These are phyloP conservation scores for Disparrhopalites patrizii DNA, from an alignment of 2,888 invertebrate species.

Conservation along the genomic window DNA sequence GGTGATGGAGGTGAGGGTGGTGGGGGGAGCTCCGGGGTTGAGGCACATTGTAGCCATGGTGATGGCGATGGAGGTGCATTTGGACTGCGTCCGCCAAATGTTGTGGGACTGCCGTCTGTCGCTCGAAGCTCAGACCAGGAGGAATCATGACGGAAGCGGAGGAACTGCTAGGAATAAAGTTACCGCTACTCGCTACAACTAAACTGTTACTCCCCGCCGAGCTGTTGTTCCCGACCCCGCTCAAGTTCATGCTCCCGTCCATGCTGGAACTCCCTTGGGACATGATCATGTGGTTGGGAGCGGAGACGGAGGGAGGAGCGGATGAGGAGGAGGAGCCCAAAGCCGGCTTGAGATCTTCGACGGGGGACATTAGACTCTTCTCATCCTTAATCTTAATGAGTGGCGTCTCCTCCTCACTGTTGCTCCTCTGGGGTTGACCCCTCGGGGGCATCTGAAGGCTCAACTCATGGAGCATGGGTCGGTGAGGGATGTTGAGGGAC, in stretches of 20 bases:
- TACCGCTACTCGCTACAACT: not conserved
- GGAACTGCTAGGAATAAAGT: not conserved
- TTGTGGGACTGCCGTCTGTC: not conserved
- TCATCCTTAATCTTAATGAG: constrained; percentile 46
- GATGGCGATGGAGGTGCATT: not conserved
- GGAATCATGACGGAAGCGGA: not conserved
- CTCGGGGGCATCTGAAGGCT: constrained; percentile 17
- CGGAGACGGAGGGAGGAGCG: not conserved
- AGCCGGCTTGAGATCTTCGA: constrained; percentile 42
- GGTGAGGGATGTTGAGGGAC: constrained; percentile 23
- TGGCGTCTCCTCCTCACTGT: constrained; percentile 17
- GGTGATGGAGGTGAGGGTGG: constrained; percentile 24
- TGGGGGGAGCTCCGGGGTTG: constrained; percentile 24
- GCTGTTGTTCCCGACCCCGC: not conserved
- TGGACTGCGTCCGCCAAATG: not conserved
- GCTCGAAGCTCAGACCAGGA: constrained; percentile 17
- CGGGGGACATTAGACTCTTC: constrained; percentile 48
- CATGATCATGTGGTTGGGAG: not conserved
- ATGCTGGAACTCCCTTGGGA: not conserved
- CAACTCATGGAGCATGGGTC: constrained; percentile 26
- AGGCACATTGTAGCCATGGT: constrained; percentile 26
- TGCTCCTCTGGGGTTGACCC: not conserved
- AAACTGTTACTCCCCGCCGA: not conserved
- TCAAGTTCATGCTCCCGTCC: not conserved
- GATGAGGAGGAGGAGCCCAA: constrained; percentile 7